Conservation (phyloP, 2,113 vertebrate species). For the Alligator mississippiensis region DNA sequence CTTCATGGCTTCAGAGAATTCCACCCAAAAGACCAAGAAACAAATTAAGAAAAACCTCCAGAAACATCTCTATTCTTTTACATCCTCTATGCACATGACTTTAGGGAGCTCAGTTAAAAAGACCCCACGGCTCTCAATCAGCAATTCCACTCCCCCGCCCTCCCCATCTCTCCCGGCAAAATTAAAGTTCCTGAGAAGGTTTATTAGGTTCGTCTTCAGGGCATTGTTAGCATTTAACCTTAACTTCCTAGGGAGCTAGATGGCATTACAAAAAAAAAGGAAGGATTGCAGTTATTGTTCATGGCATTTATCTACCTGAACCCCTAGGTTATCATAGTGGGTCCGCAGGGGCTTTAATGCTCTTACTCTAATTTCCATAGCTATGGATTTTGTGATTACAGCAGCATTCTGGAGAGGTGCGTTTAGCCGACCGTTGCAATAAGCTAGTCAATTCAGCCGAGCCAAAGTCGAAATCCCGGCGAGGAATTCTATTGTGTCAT, state of each 20-base stretch:
- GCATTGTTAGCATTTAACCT: constrained; percentile 33
- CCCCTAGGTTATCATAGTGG: constrained; percentile 31
- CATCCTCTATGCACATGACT: background rate
- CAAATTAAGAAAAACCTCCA: background rate
- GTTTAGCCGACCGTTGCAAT: background rate
- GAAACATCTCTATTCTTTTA: background rate
- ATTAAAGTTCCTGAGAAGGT: background rate
- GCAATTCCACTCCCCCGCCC: background rate
- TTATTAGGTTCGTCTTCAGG: background rate
- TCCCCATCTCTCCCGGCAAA: too few species aligned
- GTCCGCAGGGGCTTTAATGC: background rate
- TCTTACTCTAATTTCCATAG: constrained; percentile 32
- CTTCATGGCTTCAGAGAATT: background rate
- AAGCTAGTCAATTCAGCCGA: accelerated
- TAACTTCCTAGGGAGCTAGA: background rate
- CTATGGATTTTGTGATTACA: constrained; percentile 49
- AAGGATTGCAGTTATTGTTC: background rate
- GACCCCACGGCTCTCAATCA: background rate
- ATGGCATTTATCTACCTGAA: constrained; percentile 12
- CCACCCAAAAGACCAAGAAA: background rate
- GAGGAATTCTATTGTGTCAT: accelerated
- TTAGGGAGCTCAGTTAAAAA: background rate
- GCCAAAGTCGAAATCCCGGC: background rate
- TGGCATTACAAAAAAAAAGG: background rate
- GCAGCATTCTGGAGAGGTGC: background rate